A percentile compares a stretch with the other conserved stretches of the same genome.
Conservation (phyloP, 2,888 invertebrate species). For the Prionchulus punctatus region DNA sequence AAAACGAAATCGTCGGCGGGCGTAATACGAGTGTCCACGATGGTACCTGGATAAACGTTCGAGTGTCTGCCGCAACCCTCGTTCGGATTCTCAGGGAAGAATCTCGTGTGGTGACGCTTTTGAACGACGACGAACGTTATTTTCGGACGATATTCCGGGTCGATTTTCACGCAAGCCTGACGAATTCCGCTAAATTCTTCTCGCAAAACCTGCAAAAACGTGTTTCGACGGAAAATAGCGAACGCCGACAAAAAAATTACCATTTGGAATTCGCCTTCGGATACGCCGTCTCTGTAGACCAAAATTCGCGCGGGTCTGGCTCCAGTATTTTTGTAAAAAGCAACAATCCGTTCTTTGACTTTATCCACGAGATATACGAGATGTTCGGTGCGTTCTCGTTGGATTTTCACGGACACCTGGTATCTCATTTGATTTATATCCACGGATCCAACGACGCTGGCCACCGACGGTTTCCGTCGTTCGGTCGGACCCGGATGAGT, state of each 20-base stretch:
- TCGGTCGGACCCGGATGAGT: constrained; percentile 74
- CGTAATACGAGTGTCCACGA: constrained; percentile 20
- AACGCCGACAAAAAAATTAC: not conserved
- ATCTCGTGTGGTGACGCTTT: constrained; percentile 22
- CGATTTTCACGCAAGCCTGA: constrained; percentile 12
- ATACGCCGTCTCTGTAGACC: constrained; percentile 20
- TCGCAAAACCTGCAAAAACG: constrained; percentile 11
- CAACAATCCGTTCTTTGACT: constrained; percentile 8
- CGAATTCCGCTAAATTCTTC: constrained; percentile 17
- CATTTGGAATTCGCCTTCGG: constrained; percentile 17
- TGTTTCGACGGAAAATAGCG: not conserved
- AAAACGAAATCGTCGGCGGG: constrained; percentile 19
- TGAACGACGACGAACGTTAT: constrained; percentile 23
- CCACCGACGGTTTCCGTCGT: constrained; percentile 42
- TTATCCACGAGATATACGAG: not conserved
- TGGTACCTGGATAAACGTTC: constrained; percentile 22
- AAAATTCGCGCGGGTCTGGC: constrained; percentile 16
- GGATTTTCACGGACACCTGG: not conserved
- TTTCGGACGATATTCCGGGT: constrained; percentile 12
- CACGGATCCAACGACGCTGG: constrained; percentile 39
- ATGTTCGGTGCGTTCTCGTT: not conserved
- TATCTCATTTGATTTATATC: not conserved
- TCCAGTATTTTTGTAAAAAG: constrained; percentile 4
- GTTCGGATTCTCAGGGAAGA: constrained; percentile 13
- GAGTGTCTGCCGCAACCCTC: constrained; percentile 9